Evolutionary conservation across 2,797 vertebrate genomes (phyloP).

Genomic region (Brachyalestes nurse): DNA sequence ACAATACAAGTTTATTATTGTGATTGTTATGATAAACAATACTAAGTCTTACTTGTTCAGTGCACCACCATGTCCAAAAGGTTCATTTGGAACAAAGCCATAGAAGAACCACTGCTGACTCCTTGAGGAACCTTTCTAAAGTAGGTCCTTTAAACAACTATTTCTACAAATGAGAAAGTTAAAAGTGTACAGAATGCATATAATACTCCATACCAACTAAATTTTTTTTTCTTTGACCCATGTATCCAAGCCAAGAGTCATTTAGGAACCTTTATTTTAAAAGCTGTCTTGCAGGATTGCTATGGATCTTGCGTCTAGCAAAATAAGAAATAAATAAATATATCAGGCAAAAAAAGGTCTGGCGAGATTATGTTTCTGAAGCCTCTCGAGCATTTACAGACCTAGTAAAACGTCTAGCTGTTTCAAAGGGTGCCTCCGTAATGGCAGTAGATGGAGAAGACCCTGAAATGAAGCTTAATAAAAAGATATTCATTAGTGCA

Average conservation of each 20-base stretch:
- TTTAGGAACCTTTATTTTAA: no score
- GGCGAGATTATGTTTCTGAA: no score
- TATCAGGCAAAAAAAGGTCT: neutral
- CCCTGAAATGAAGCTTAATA: neutral
- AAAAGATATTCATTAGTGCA: constrained; percentile 2
- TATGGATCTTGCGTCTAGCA: no score
- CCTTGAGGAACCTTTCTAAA: no score
- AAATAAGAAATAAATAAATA: neutral
- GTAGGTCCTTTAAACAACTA: no score
- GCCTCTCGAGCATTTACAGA: neutral
- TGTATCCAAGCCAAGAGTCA: neutral
- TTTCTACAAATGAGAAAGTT: no score
- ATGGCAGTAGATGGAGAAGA: neutral
- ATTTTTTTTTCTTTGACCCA: neutral
- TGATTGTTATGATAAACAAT: neutral
- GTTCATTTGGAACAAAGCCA: neutral
- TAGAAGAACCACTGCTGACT: neutral
- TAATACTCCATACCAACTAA: no score
- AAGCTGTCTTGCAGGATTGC: no score
- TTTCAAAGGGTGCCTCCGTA: neutral
- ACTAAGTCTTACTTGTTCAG: neutral
- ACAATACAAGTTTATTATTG: neutral
- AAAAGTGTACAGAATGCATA: no score
- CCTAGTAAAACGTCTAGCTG: neutral
- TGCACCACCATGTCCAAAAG: neutral